These are phyloP conservation scores for Arrhopalites spinosus DNA, from an alignment of 2,888 invertebrate genomes.

Conservation along the genomic window DNA sequence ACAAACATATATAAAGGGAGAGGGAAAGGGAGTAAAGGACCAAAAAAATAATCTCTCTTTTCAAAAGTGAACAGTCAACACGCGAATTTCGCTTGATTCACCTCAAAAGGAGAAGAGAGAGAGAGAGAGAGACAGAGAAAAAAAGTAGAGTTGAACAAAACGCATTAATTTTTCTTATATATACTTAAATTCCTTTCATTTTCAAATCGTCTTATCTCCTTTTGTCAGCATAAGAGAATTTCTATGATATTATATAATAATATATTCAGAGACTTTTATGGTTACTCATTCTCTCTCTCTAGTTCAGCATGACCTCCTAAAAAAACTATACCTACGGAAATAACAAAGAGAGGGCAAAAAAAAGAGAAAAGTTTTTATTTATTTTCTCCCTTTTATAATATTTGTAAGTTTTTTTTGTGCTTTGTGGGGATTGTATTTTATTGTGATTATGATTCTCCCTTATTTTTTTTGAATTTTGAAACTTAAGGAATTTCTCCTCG, in stretches of 20 bases:
- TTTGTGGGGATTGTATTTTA: no score
- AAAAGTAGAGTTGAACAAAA: slow-evolving; percentile 20
- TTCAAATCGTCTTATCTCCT: slow-evolving; percentile 13
- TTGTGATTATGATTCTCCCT: no score
- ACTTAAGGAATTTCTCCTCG: no score
- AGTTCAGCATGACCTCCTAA: neutral
- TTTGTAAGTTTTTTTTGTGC: no score
- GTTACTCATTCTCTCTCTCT: neutral
- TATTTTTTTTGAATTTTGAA: no score
- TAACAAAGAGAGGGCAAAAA: no score
- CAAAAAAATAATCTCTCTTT: slow-evolving; percentile 33
- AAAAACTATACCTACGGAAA: no score
- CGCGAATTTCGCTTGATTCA: slow-evolving; percentile 31
- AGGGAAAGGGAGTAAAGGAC: slow-evolving; percentile 8
- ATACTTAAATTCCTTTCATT: slow-evolving; percentile 9
- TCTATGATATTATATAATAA: neutral
- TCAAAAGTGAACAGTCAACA: slow-evolving; percentile 37
- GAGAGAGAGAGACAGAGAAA: neutral
- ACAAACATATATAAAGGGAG: neutral
- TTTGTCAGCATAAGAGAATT: slow-evolving; percentile 20
- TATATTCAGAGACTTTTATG: neutral
- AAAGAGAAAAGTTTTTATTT: no score
- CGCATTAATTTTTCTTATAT: slow-evolving; percentile 19
- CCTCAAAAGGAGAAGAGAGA: slow-evolving; percentile 9
- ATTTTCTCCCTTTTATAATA: no score